These are phyloP conservation scores for Mirounga angustirostris DNA, from an alignment of 2,113 vertebrate genomes.

Conservation along the genomic window DNA sequence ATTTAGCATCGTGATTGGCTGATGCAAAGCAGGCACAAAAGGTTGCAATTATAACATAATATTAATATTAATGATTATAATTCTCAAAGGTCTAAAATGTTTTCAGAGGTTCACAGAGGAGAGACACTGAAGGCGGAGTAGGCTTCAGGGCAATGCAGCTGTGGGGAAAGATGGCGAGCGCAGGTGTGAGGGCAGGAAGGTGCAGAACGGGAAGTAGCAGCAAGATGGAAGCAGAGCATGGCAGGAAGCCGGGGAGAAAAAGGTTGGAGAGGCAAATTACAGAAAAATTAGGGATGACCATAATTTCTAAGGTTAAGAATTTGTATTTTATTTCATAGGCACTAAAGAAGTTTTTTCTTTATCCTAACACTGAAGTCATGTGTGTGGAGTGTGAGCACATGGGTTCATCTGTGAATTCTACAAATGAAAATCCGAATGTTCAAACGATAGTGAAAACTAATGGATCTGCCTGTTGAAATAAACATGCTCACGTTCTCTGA, in stretches of 20 bases:
- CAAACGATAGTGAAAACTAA: background rate
- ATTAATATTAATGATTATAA: background rate
- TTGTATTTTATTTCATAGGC: background rate
- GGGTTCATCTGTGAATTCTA: background rate
- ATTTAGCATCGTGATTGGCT: fast-evolving
- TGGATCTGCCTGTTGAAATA: background rate
- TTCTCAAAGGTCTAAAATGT: background rate
- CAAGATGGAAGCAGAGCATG: background rate
- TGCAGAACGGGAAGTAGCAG: no score
- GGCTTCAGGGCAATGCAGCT: background rate
- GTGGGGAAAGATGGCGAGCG: background rate
- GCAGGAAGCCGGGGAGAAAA: background rate
- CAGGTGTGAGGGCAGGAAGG: background rate
- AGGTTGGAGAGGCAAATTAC: background rate
- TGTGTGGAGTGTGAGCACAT: background rate
- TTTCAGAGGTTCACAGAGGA: background rate
- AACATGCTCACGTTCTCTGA: background rate
- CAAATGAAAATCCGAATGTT: background rate
- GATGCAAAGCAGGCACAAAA: no score
- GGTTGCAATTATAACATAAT: background rate
- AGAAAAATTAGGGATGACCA: background rate
- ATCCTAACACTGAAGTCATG: background rate
- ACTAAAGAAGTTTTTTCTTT: background rate
- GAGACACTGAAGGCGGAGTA: background rate
- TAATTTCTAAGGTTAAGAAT: background rate